Conservation (phyloP, 2,113 vertebrate species). For the Grammomys surdaster region DNA sequence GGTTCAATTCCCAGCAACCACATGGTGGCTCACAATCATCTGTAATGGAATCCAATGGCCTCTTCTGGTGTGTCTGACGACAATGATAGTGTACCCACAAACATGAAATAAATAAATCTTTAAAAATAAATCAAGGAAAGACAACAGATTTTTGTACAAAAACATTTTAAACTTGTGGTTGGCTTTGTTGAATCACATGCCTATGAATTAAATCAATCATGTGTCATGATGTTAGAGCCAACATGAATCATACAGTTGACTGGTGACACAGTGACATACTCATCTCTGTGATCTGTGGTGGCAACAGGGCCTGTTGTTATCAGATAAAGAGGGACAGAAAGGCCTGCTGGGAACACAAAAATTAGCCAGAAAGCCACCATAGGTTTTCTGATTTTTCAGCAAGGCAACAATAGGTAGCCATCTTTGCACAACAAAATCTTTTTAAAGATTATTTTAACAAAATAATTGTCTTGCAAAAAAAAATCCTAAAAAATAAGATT, state of each 20-base stretch:
- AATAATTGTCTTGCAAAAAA: not conserved
- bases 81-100: too few relatives aligned
- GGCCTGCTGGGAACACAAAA: not conserved
- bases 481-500: not conserved
- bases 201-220: not conserved
- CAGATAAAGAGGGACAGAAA: not conserved
- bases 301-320: not conserved
- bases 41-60: too few relatives aligned
- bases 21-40: too few relatives aligned
- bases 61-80: too few relatives aligned
- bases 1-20: too few relatives aligned
- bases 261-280: not conserved
- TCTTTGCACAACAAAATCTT: not conserved
- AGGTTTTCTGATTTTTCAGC: not conserved
- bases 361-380: not conserved
- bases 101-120: too few relatives aligned
- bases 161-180: not conserved
- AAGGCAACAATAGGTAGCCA: not conserved
- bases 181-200: conserved; percentile 24
- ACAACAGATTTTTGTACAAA: not conserved
- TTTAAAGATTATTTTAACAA: not conserved
- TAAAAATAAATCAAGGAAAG: not conserved
- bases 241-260: not conserved
- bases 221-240: not conserved
- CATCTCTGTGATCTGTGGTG: not conserved